Evolutionary conservation across 2,888 invertebrate species (phyloP), one percentile per base, ranked within the genome.

Genomic region (Anoplius nigerrimus): DNA sequence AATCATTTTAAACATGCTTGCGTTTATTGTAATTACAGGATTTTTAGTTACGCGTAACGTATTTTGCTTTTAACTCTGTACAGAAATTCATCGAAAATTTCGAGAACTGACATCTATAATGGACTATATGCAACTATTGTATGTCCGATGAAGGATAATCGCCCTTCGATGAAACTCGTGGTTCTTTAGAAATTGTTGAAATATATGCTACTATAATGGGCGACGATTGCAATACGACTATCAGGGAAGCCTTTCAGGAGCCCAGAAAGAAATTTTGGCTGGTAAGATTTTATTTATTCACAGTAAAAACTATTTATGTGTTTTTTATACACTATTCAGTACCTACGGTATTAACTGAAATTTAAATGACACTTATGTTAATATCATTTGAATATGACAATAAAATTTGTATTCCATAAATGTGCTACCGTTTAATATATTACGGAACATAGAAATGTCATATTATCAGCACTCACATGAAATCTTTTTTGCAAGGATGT

Each of bases 191-290:
- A 53, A 56, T 45, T 52, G 21, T n/a, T 2, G 1, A 60, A 6
- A 21, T 42, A 53, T 53, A 45, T 16, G 2, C 8, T 22, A 20
- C 45, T 20, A 42, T 27, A 48, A 79, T 79, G 75, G 61, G 72
- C 8, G 82, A 83, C 72, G 83, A 87, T 18, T 79, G 73, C 22
- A 82, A 82, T 62, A 71, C 79, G 18, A 81, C 83, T 15, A 80
- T 81, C 48, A 84, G 85, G 61, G 85, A 85, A 18, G 76, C 74
- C 20, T 87, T 87, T 57, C 86, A 83, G 62, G 87, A 87, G 69
- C 87, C 87, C 0, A 80, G 83, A 24, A 87, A 84, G 62, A 82
- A 82, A 56, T 87, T 87, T 66, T 88, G 87, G 87, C 81, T 86
- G 81, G 87, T 87, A 43, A 83, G 82, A 58, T 22, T 48, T 34